Conservation (phyloP, 1,140 invertebrate species). For the Matsumurasca onukii region DNA sequence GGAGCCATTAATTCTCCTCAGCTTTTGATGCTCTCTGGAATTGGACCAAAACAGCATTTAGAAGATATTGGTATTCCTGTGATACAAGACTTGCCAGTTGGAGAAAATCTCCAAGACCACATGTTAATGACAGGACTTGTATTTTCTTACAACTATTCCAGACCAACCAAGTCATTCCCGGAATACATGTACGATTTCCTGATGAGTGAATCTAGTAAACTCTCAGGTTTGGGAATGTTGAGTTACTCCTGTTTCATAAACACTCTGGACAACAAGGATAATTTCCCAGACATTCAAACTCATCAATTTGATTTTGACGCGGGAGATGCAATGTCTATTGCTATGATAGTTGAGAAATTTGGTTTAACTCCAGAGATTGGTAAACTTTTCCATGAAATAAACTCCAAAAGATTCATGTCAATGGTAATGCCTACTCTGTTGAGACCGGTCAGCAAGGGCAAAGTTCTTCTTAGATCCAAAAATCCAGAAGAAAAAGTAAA, state of each 20-base stretch:
- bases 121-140: background rate
- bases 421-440: slow-evolving; percentile 14
- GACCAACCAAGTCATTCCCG: slow-evolving; percentile 70
- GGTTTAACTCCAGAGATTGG: slow-evolving; percentile 3
- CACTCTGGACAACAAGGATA: slow-evolving; percentile 69
- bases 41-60: slow-evolving; percentile 69
- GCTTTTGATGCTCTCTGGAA: slow-evolving; percentile 71
- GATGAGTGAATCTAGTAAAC: slow-evolving; percentile 38
- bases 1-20: slow-evolving; percentile 69
- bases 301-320: slow-evolving; percentile 78
- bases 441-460: slow-evolving; percentile 65
- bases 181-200: slow-evolving; percentile 74
- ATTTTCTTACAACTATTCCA: slow-evolving; percentile 59
- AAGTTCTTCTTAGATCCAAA: slow-evolving; percentile 58
- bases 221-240: slow-evolving; percentile 68
- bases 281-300: slow-evolving; percentile 80
- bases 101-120: slow-evolving; percentile 79
- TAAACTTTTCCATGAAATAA: background rate
- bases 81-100: slow-evolving; percentile 66
- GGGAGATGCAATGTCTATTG: slow-evolving; percentile 64
- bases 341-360: background rate
- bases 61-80: slow-evolving; percentile 63
- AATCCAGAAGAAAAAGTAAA: slow-evolving; percentile 69
- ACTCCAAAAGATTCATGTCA: slow-evolving; percentile 3
- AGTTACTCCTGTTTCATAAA: slow-evolving; percentile 83